These are phyloP conservation scores for Galaxias olidus DNA, from an alignment of 2,797 vertebrate genomes.

Conservation along the genomic window DNA sequence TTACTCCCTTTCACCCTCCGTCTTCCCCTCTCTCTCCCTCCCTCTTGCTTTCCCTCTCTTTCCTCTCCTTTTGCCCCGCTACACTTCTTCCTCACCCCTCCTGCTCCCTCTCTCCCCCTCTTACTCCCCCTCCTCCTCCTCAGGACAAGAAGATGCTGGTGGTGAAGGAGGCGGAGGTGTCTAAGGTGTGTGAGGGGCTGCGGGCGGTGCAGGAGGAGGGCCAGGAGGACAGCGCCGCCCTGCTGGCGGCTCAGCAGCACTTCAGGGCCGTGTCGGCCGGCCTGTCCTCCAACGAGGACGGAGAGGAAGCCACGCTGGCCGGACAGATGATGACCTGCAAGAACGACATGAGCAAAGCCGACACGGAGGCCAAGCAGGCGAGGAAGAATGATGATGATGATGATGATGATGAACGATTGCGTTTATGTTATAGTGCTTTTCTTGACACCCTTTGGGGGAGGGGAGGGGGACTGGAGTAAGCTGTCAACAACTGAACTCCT, in stretches of 20 bases:
- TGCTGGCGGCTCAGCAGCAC: conserved; percentile 84
- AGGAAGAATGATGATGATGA: conserved; percentile 11
- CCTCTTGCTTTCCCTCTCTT: background rate
- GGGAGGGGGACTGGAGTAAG: too few species aligned
- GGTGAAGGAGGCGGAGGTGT: conserved; percentile 85
- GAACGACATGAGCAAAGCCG: conserved; percentile 91
- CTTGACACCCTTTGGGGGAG: too few species aligned
- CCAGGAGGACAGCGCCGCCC: conserved; percentile 72
- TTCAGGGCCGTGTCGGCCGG: conserved; percentile 91
- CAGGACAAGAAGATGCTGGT: conserved; percentile 86
- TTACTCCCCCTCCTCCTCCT: background rate
- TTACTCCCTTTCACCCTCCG: background rate
- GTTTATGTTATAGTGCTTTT: too few species aligned
- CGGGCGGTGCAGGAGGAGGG: conserved; percentile 76
- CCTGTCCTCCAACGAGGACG: conserved; percentile 86
- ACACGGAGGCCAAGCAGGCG: conserved; percentile 93
- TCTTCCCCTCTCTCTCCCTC: background rate
- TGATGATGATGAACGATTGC: too few species aligned
- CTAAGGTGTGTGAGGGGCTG: conserved; percentile 75
- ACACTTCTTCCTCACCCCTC: background rate
- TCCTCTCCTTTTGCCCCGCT: background rate
- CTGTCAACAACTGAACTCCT: too few species aligned
- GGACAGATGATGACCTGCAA: conserved; percentile 95
- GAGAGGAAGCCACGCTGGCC: conserved; percentile 86
- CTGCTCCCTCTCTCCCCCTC: background rate